Evolutionary conservation across 2,797 vertebrate genomes (phyloP).

Genomic region (Tragelaphus oryx): DNA sequence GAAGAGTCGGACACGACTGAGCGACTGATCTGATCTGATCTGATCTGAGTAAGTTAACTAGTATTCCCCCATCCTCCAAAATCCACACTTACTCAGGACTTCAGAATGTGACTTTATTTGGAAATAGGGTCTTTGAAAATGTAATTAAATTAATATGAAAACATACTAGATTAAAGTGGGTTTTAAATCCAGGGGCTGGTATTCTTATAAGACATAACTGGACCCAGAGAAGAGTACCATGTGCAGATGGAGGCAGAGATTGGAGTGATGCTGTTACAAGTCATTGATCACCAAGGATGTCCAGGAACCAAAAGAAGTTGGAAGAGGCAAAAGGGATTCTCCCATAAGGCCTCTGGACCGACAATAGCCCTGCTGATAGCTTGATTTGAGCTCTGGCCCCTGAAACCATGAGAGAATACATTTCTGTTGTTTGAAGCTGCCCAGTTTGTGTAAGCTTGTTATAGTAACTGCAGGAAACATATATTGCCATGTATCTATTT

Average conservation of each 20-base stretch:
- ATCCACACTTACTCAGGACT: not conserved
- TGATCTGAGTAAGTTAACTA: not conserved
- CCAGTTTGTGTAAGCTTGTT: not conserved
- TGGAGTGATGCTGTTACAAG: fast-evolving
- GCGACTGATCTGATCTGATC: too few relatives aligned
- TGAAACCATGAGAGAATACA: not conserved
- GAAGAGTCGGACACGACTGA: too few relatives aligned
- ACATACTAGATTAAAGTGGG: not conserved
- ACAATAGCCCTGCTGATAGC: fast-evolving
- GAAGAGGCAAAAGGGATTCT: not conserved
- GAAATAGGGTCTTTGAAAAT: not conserved
- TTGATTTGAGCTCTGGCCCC: not conserved
- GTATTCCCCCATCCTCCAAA: not conserved
- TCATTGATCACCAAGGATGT: not conserved
- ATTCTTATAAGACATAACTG: not conserved
- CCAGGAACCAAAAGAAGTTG: not conserved
- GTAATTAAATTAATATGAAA: not conserved
- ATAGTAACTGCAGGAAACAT: not conserved
- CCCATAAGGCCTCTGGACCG: fast-evolving
- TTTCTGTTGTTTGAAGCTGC: not conserved
- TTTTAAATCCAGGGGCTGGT: too few relatives aligned
- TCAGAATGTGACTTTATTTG: not conserved
- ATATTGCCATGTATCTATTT: not conserved
- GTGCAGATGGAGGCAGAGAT: not conserved
- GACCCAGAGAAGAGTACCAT: fast-evolving